phyloP scores from a whole-genome alignment of 1,140 invertebrate species.

The Chlorops oryzae region DNA sequence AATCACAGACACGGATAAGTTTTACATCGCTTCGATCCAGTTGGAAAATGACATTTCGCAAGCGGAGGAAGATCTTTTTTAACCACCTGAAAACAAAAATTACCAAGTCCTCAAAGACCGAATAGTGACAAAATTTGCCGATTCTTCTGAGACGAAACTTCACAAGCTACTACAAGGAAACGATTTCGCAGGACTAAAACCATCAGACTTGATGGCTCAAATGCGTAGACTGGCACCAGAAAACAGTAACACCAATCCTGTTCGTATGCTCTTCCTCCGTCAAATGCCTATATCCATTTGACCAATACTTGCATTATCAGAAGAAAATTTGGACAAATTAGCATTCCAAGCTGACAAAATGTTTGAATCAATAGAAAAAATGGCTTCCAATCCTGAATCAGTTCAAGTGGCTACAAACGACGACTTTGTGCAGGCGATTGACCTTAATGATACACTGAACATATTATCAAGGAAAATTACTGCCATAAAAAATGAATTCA shows the following conservation, averaged over 20 bases:
- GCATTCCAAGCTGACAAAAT: not conserved
- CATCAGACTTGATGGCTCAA: not conserved
- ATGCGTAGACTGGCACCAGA: not conserved
- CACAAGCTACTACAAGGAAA: constrained; percentile 10
- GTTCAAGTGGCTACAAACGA: too few relatives aligned
- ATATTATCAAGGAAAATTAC: constrained; percentile 3
- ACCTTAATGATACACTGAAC: not conserved
- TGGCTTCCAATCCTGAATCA: too few relatives aligned
- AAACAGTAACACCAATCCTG: not conserved
- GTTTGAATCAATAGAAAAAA: not conserved
- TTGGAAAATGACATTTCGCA: constrained; percentile 10
- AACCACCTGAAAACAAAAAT: constrained; percentile 3
- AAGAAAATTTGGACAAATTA: constrained; percentile 5
- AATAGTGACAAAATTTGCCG: constrained; percentile 8
- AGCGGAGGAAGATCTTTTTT: constrained; percentile 7
- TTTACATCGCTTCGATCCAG: constrained; percentile 4
- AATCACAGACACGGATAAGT: constrained; percentile 9
- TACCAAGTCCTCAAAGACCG: not conserved
- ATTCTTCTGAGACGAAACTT: constrained; percentile 7
- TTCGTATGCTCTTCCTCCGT: constrained; percentile 4
- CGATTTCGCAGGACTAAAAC: constrained; percentile 4
- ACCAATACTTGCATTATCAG: not conserved
- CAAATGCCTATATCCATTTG: constrained; percentile 5
- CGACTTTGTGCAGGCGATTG: too few relatives aligned
- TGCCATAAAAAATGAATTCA: too few relatives aligned